Evolutionary conservation across 2,113 vertebrate species (phyloP), one percentile per base, ranked within the genome.

Genomic region (Osmerus mordax): DNA sequence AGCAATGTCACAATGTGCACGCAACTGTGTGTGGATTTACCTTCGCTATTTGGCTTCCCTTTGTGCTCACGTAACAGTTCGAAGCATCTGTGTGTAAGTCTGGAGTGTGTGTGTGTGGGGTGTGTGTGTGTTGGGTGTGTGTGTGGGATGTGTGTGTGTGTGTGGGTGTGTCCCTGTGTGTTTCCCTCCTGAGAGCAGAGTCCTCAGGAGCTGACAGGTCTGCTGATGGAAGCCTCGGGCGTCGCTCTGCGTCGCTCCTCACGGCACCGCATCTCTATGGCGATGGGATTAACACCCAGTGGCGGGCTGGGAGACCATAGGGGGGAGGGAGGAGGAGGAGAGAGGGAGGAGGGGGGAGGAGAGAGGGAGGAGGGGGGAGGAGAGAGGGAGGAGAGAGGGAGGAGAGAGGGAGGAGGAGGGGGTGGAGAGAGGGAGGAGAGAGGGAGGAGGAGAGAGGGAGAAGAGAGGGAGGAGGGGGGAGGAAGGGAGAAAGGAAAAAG

Each of bases 121-220:
- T 2, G 19, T 67, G 19, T 67, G 65, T 51, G n/a, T 52, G 47
- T 67, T 21, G 13, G 3, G 12, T 14, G 52, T 68, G 15, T 32
- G 53, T 18, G 53, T 15, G 53, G 9, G 21, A 11, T 9, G 3
- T 23, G 25, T 25, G 25, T 7, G 28, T 23, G 21, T 54, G 7
- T 69, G 53, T 19, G 54, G 3, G 15, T 69, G 53, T 59, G 15
- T 7, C 18, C 55, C 55, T 58, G 32, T 8, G 32, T 65, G 64
- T 21, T 65, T 65, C 12, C 64, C 18, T n/a, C 32, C 18, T 23
- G 19, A 65, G 64, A 65, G n/a, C 36, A 32, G 16, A 65, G 64
- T 3, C 12, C 4, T 8, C 18, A 11, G 19, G 18, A 55, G 36
- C 9, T 62, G 73, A 54, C 47, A 52, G 70, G 47, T 71, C 53